phyloP scores from a whole-genome alignment of 2,797 vertebrate genomes.

The Brachyrhaphis roseni region DNA sequence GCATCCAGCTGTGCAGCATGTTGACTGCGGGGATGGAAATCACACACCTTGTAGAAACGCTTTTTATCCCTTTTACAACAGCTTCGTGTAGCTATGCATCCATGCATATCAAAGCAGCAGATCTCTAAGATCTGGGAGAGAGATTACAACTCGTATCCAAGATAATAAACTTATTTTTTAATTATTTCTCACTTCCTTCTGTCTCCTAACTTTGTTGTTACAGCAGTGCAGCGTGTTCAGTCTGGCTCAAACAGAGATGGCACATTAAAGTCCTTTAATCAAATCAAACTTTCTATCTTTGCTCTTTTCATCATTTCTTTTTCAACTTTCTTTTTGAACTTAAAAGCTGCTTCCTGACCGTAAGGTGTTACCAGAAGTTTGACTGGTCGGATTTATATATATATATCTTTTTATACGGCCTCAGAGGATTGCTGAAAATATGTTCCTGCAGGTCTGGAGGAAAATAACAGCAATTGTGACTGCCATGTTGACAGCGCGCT shows the following conservation, averaged over 20 bases:
- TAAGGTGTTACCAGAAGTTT: constrained; percentile 46
- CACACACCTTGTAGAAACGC: constrained; percentile 72
- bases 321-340: constrained; percentile 41
- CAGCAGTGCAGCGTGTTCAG: not conserved
- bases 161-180: not conserved
- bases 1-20: constrained; percentile 69
- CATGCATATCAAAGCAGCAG: constrained; percentile 70
- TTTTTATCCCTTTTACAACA: constrained; percentile 24
- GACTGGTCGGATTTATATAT: constrained; percentile 21
- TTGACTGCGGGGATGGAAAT: constrained; percentile 77
- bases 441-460: constrained; percentile 57
- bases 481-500: constrained; percentile 59
- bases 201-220: not conserved
- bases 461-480: constrained; percentile 73
- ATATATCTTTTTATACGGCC: constrained; percentile 26
- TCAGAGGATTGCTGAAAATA: constrained; percentile 59
- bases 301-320: not conserved
- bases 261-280: not conserved
- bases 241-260: not conserved
- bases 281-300: not conserved
- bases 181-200: not conserved
- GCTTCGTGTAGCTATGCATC: constrained; percentile 46
- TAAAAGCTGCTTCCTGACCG: constrained; percentile 46
- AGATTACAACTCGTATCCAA: not conserved
- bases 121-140: constrained; percentile 42